A percentile compares a stretch with the other conserved stretches of the same genome.
Evolutionary conservation across 2,113 vertebrate species (phyloP).

Genomic region (Microtus richardsoni): DNA sequence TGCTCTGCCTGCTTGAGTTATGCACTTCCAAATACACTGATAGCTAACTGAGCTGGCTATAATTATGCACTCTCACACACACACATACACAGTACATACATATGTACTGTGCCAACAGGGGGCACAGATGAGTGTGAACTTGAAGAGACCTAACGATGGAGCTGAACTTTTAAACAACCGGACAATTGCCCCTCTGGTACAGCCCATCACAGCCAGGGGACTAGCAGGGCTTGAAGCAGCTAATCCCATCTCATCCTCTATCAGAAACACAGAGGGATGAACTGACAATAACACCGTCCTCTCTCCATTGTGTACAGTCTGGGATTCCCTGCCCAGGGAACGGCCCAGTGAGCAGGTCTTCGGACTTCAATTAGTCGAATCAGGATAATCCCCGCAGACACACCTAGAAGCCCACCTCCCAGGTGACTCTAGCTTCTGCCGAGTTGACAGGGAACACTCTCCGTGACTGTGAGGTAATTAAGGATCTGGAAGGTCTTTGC

Average conservation of each 20-base stretch:
- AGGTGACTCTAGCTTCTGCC: not conserved
- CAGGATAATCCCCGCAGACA: not conserved
- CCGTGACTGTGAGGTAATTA: not conserved
- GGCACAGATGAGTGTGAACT: not conserved
- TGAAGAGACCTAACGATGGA: not conserved
- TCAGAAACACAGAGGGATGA: not conserved
- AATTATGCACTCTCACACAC: not conserved
- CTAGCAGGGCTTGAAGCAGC: not conserved
- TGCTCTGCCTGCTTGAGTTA: not conserved
- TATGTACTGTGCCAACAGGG: not conserved
- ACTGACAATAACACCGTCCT: not conserved
- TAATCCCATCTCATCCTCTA: no score
- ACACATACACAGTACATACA: no score
- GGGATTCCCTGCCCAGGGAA: not conserved
- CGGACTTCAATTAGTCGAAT: not conserved
- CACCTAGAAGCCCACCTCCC: not conserved
- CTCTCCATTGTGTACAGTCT: not conserved
- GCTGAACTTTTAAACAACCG: not conserved
- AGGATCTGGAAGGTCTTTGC: not conserved
- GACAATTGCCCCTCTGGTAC: not conserved
- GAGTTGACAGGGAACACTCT: not conserved
- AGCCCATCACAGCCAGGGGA: not conserved
- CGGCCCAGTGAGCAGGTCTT: not conserved
- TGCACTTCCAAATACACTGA: not conserved
- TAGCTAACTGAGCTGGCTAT: not conserved